Evolutionary conservation across 1,140 invertebrate species (phyloP), one percentile per base, ranked within the genome.

Genomic region (Cyphomyrmex costatus): DNA sequence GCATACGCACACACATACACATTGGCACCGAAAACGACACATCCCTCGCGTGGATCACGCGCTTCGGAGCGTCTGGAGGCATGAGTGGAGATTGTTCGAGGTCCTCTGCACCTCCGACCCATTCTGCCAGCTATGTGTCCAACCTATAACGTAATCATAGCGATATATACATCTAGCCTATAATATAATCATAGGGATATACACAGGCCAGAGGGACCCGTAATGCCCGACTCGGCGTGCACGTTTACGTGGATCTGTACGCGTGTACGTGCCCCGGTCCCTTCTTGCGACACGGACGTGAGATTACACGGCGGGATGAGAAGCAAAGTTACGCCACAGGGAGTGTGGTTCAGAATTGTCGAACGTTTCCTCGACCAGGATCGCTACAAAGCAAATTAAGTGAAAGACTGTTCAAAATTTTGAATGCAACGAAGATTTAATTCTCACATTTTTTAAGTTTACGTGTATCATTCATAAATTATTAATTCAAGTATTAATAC

Each of bases 131-230:
- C 60, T 51, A 71, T 27, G 68, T 12, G 65, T 49, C 82, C 84
- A 87, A 88, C 89, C 90, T 86, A 77, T 91, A 90, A 90, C 90
- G 90, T 90, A 91, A 90, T 90, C 89, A 88, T 84, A 74, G 88
- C 83, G 58, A 88, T 86, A 84, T 80, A 84, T 86, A 88, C 36
- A 87, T 86, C 87, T 88, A 88, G 84, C 87, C 90, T 88, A 84
- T 91, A 90, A 90, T 91, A 90, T 88, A 91, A 91, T 90, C 89
- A 88, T 77, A 68, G 82, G 78, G 74, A 88, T 86, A 86, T 86
- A 86, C 78, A 84, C 36, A 51, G 71, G 65, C 65, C 83, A 63
- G 73, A 73, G 42, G 51, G 83, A 51, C 60, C 58, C 71, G 87
- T 86, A 86, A 89, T 89, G 85, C 61, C 65, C 46, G 66, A 30